Evolutionary conservation across 2,888 invertebrate species (phyloP).

Genomic region (Sthenelais limicola): DNA sequence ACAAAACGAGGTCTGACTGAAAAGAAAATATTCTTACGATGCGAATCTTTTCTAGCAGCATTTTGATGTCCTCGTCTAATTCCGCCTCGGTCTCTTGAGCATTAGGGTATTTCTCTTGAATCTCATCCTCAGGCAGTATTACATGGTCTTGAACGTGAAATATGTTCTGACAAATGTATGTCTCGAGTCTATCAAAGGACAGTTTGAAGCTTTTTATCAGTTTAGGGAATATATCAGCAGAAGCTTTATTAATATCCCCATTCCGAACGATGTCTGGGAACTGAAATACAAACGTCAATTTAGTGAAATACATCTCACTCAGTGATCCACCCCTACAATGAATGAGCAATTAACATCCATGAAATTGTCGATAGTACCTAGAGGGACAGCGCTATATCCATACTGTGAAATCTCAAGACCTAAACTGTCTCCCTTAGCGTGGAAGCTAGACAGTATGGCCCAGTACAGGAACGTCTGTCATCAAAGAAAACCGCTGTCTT

Average conservation of each 20-base stretch:
- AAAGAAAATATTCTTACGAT: too few species aligned
- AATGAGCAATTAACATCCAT: background rate
- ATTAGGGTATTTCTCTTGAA: slow-evolving; percentile 18
- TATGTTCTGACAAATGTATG: slow-evolving; percentile 4
- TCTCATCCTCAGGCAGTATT: slow-evolving; percentile 20
- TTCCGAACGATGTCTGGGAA: slow-evolving; percentile 3
- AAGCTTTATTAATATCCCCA: background rate
- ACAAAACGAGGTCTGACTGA: too few species aligned
- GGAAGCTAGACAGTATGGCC: too few species aligned
- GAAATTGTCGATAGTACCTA: too few species aligned
- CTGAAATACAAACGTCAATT: slow-evolving; percentile 12
- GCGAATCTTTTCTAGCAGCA: slow-evolving; percentile 2
- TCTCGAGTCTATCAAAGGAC: slow-evolving; percentile 21
- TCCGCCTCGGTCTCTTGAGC: background rate
- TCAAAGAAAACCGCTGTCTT: too few species aligned
- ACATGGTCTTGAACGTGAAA: slow-evolving; percentile 18
- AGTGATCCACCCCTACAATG: background rate
- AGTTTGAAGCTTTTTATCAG: slow-evolving; percentile 16
- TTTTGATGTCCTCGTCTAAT: slow-evolving; percentile 3
- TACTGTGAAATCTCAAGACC: too few species aligned
- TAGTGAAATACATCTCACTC: background rate
- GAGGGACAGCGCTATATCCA: too few species aligned
- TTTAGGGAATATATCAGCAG: slow-evolving; percentile 12
- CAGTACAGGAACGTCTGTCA: too few species aligned
- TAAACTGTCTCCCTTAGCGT: too few species aligned